phyloP scores from a whole-genome alignment of 2,888 invertebrate genomes.

The Aporophyla lueneburgensis region DNA sequence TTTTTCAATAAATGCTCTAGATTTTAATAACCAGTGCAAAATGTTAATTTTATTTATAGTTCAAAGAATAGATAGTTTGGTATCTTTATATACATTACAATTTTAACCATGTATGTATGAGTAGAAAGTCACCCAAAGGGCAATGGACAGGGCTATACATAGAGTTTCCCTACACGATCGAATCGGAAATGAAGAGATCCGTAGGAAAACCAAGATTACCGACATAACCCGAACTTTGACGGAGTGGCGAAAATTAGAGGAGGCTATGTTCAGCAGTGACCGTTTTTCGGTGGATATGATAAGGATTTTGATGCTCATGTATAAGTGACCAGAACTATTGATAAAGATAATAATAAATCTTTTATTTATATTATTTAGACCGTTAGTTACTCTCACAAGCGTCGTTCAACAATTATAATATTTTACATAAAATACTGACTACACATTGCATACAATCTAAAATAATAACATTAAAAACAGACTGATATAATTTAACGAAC shows the following conservation, averaged over 20 bases:
- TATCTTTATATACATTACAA: neutral
- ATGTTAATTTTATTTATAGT: neutral
- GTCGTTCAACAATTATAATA: slow-evolving; percentile 34
- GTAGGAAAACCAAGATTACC: no score
- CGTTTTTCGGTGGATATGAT: no score
- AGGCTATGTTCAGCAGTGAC: no score
- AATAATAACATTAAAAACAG: slow-evolving; percentile 78
- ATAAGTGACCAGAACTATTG: neutral
- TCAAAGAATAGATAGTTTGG: neutral
- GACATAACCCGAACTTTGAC: no score
- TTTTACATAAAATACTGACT: slow-evolving; percentile 67
- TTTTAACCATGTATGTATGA: neutral
- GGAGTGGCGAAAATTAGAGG: no score
- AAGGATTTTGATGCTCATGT: no score
- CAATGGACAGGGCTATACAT: no score
- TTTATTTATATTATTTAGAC: neutral
- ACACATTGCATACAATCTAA: slow-evolving; percentile 65
- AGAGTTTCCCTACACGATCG: no score
- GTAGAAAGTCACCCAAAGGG: no score
- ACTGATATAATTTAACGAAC: slow-evolving; percentile 69
- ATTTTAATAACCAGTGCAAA: slow-evolving; percentile 46
- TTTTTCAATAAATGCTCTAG: slow-evolving; percentile 36
- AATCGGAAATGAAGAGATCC: no score
- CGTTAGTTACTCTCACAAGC: neutral
- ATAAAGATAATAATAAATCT: neutral